Conservation (phyloP, 1,140 invertebrate genomes). For the Helicoverpa zea region DNA sequence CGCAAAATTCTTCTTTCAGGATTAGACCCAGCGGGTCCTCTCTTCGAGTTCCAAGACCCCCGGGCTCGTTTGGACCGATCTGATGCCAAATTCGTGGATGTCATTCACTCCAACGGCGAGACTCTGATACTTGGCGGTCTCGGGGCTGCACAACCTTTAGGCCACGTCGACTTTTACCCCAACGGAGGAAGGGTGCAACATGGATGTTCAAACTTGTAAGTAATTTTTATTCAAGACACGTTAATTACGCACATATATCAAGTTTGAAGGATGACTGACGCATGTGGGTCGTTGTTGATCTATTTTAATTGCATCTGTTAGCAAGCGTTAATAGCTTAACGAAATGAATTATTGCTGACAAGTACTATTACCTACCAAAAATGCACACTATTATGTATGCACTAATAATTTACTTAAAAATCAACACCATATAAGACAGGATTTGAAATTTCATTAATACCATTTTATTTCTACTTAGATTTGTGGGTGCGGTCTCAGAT, state of each 20-base stretch:
- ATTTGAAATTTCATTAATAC: background rate
- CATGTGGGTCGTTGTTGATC: background rate
- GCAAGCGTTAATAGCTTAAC: background rate
- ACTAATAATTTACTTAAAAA: too few species aligned
- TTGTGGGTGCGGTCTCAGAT: conserved; percentile 96
- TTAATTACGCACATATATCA: background rate
- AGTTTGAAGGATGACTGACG: background rate
- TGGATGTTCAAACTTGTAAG: conserved; percentile 87
- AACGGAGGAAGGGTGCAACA: conserved; percentile 96
- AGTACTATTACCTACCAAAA: too few species aligned
- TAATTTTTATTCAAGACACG: background rate
- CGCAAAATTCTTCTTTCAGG: too few species aligned
- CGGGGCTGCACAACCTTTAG: conserved; percentile 95
- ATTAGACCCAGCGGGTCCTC: conserved; percentile 95
- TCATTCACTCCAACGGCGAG: conserved; percentile 97
- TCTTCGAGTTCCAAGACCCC: conserved; percentile 95
- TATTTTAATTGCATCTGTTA: background rate
- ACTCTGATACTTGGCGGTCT: conserved; percentile 94
- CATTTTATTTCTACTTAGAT: conserved; percentile 87
- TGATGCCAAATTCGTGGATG: conserved; percentile 97
- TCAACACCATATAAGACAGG: too few species aligned
- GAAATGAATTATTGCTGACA: too few species aligned
- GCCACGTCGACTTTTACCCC: conserved; percentile 97
- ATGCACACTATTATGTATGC: too few species aligned
- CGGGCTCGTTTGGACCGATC: conserved; percentile 92